Evolutionary conservation across 2,888 invertebrate species (phyloP).

Genomic region (Rhynchonema sp.): DNA sequence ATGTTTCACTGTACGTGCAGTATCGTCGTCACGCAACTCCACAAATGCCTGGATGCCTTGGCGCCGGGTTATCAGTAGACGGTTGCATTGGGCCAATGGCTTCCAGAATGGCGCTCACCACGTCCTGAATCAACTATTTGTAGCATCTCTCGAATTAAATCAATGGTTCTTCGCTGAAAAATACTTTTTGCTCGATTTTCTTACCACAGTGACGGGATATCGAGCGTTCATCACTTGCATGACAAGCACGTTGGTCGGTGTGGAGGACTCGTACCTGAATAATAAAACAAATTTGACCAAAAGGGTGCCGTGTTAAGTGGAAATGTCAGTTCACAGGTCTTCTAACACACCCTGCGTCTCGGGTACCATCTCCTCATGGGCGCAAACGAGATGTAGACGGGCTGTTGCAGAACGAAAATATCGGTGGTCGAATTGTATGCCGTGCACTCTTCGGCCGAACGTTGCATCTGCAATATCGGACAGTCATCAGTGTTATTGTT

Average conservation of each 20-base stretch:
- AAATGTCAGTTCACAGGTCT: too few species aligned
- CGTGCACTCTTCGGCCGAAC: conserved; percentile 3
- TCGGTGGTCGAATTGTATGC: conserved; percentile 3
- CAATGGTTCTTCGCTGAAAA: too few species aligned
- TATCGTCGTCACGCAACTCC: conserved; percentile 45
- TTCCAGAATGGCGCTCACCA: conserved; percentile 87
- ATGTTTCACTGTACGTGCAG: conserved; percentile 77
- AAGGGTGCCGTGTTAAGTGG: too few species aligned
- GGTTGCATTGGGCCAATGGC: conserved; percentile 74
- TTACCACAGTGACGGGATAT: conserved; percentile 95
- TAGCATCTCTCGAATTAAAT: too few species aligned
- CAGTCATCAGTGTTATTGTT: too few species aligned
- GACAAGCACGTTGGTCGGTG: conserved; percentile 44
- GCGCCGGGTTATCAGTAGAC: conserved; percentile 55
- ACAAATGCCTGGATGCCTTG: conserved; percentile 6
- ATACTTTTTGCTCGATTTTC: too few species aligned
- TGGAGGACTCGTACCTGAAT: too few species aligned
- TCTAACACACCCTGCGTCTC: neutral
- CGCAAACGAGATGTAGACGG: conserved; percentile 2
- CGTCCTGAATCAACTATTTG: too few species aligned
- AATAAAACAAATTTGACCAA: too few species aligned
- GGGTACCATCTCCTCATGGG: conserved; percentile 2
- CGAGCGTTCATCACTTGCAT: conserved; percentile 93
- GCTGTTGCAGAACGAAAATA: conserved; percentile 1
- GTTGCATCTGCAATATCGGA: conserved; percentile 2